Base-by-base conservation (phyloP, 2,888 invertebrate genomes). In the Leptura quadrifasciata region DNA sequence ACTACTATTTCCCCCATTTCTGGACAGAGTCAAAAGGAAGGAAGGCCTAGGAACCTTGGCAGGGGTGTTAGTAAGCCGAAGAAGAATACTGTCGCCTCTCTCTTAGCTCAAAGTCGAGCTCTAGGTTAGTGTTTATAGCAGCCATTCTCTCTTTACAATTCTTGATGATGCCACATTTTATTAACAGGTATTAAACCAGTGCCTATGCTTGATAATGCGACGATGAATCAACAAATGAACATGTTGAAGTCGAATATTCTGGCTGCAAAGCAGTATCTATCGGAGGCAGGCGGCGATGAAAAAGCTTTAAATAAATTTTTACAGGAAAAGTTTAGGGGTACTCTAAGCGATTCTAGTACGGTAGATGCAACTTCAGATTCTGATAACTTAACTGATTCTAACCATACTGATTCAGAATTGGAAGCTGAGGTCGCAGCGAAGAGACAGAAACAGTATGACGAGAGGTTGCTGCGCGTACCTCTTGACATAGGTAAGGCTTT, bases 61-160 rank as follows among this genome's bases (percentile, higher is more conserved):
- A 92, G 96, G 6, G 96, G 96, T 0, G 95, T 96, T 21, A 96
- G 96, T 84, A 96, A 96, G 88, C 96, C 96, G 78, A 97, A 97
- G 91, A 97, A 97, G 91, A 97, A 97, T 88, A 97, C 97, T 0
- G 97, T 97, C 0, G 97, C 97, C 0, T 96, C 96, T 1, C 90
- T 97, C 68, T 89, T 97, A 80, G 96, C 96, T 0, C 96, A 96
- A 90, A 96, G 96, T 86, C 90, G 97, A 75, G 96, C 96, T 5
- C 91, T 96, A 52, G 96, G 90, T 89, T 82, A 77, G 81, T 76
- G 18, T 27, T 70, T 71, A 24, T 12, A 20, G 21, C 12, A 39
- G 5, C 20, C 27, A 71, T 63, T 27, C 9, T 21, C 27, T 52
- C 17, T 12, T 21, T 58, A 15, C 15, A 21, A 10, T 55, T 57